These are phyloP conservation scores for Drosophila longiperda DNA, from an alignment of 2,888 invertebrate species.

Conservation along the genomic window DNA sequence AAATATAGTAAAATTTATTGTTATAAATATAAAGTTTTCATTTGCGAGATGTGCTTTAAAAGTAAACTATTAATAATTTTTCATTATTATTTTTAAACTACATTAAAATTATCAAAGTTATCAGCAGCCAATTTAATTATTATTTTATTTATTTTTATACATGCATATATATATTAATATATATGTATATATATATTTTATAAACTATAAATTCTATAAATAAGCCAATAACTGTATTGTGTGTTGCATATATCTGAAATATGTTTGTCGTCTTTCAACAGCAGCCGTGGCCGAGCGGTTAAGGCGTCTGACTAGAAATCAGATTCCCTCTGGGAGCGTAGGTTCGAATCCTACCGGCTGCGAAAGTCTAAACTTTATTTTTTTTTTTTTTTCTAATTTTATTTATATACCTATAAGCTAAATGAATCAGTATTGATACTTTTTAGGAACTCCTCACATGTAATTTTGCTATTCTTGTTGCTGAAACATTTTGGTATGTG, in stretches of 20 bases:
- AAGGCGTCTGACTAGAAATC: slow-evolving; percentile 83
- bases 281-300: slow-evolving; percentile 73
- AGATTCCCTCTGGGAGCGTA: slow-evolving; percentile 94
- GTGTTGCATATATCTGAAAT: not conserved
- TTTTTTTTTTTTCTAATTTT: not conserved
- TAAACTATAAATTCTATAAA: slow-evolving; percentile 23
- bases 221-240: not conserved
- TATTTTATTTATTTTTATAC: slow-evolving; percentile 21
- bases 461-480: not conserved
- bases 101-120: slow-evolving; percentile 11
- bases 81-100: not conserved
- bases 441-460: slow-evolving; percentile 3
- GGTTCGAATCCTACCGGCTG: slow-evolving; percentile 95
- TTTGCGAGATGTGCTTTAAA: slow-evolving; percentile 34
- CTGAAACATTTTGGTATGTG: slow-evolving; percentile 45
- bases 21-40: slow-evolving; percentile 6
- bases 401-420: not conserved
- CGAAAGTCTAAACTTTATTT: slow-evolving; percentile 81
- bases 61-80: not conserved
- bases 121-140: slow-evolving; percentile 9
- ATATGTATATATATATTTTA: not conserved
- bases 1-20: slow-evolving; percentile 61
- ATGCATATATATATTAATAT: not conserved
- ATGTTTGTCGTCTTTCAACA: not conserved
- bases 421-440: not conserved